Evolutionary conservation across 2,797 vertebrate species (phyloP).

Genomic region (Eulemur albifrons): DNA sequence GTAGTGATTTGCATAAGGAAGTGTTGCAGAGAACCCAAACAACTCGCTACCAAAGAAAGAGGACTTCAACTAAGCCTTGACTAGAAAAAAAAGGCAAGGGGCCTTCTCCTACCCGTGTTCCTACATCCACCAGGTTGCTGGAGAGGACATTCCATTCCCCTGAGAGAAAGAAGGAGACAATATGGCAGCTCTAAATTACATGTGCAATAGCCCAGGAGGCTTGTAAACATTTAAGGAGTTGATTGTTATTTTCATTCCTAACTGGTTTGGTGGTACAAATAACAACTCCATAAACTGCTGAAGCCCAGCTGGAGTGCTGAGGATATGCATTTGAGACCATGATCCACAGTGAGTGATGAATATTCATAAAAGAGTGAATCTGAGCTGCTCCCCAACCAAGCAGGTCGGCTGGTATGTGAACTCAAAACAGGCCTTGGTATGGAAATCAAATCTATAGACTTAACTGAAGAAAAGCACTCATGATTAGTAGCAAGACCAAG

Average conservation of each 20-base stretch:
- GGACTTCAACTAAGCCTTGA: conserved; percentile 57
- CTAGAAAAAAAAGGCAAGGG: conserved; percentile 58
- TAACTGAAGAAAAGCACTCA: conserved; percentile 23
- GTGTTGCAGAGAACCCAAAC: conserved; percentile 66
- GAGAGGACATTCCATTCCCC: conserved; percentile 68
- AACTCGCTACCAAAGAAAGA: conserved; percentile 59
- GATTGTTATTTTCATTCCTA: conserved; percentile 73
- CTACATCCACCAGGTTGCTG: conserved; percentile 38
- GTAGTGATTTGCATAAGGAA: conserved; percentile 79
- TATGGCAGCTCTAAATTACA: conserved; percentile 72
- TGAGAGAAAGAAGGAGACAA: conserved; percentile 71
- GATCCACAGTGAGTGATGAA: background rate
- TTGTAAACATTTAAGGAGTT: conserved; percentile 57
- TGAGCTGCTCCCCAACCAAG: background rate
- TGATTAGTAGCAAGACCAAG: background rate
- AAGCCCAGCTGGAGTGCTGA: conserved; percentile 46
- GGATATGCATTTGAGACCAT: background rate
- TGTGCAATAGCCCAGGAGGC: conserved; percentile 58
- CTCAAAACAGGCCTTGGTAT: background rate
- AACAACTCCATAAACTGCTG: conserved; percentile 61
- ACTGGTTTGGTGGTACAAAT: conserved; percentile 68
- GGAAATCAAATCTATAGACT: conserved; percentile 42
- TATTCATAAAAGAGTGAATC: conserved; percentile 24
- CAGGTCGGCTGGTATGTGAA: background rate
- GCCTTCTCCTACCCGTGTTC: conserved; percentile 62